Percentiles rank a stretch among this genome's conserved stretches.
Conservation (phyloP, 2,888 invertebrate genomes). For the Orchestes rusci region DNA sequence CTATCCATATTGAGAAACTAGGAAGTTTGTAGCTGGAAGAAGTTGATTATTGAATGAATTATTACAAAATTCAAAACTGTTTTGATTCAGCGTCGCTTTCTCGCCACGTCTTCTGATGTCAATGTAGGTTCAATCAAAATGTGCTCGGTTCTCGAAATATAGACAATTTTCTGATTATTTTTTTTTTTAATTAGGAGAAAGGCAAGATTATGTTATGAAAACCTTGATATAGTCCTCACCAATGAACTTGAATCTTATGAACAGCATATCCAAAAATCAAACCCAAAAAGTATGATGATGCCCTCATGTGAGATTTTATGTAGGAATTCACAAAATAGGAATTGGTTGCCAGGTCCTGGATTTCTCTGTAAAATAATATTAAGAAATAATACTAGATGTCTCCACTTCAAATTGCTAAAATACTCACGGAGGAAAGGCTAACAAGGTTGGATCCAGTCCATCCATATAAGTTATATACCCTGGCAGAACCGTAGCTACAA, state of each 20-base stretch:
- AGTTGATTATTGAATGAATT: too few relatives aligned
- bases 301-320: slow-evolving; percentile 70
- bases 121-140: too few relatives aligned
- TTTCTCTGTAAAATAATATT: slow-evolving; percentile 61
- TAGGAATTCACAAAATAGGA: slow-evolving; percentile 58
- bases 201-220: too few relatives aligned
- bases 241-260: slow-evolving; percentile 55
- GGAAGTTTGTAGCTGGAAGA: slow-evolving; percentile 37
- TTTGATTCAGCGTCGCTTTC: too few relatives aligned
- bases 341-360: slow-evolving; percentile 56
- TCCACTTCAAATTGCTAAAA: slow-evolving; percentile 1
- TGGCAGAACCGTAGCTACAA: slow-evolving; percentile 41
- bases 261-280: slow-evolving; percentile 58
- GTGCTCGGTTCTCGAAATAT: too few relatives aligned
- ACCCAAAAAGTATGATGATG: slow-evolving; percentile 62
- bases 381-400: slow-evolving; percentile 27
- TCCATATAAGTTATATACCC: slow-evolving; percentile 50
- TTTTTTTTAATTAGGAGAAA: too few relatives aligned
- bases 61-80: too few relatives aligned
- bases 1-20: slow-evolving; percentile 27
- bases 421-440: slow-evolving; percentile 62
- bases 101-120: too few relatives aligned
- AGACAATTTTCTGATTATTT: too few relatives aligned
- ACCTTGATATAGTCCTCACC: too few relatives aligned
- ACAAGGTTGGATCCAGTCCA: slow-evolving; percentile 58